Conservation (phyloP, 2,113 vertebrate genomes). For the Motacilla tschutschensis region DNA sequence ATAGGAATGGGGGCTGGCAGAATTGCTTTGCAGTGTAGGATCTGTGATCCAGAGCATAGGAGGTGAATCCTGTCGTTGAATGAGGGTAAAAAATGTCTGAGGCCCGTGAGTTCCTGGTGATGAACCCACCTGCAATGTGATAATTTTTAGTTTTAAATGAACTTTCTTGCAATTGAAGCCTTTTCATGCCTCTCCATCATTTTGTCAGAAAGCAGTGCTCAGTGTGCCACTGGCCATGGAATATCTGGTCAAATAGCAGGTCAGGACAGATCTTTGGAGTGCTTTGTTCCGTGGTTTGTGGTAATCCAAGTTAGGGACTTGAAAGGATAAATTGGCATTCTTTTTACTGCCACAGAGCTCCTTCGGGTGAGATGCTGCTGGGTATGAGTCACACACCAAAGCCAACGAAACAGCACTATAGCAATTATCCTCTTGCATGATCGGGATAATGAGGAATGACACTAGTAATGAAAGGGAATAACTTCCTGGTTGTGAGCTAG, state of each 20-base stretch:
- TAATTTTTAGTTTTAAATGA: not conserved
- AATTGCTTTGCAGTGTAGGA: not conserved
- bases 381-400: slow-evolving; percentile 1
- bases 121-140: not conserved
- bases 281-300: not conserved
- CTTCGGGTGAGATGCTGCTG: not conserved
- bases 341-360: not conserved
- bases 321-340: not conserved
- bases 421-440: not conserved
- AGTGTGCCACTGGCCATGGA: not conserved
- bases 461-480: not conserved
- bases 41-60: not conserved
- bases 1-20: not conserved
- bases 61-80: not conserved
- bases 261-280: not conserved
- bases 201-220: not conserved
- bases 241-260: not conserved
- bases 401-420: not conserved
- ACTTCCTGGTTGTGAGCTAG: not conserved
- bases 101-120: not conserved
- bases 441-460: not conserved
- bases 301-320: not conserved
- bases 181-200: not conserved
- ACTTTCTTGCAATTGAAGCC: not conserved
- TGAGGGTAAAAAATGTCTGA: not conserved